Base-by-base conservation (phyloP, 2,888 invertebrate genomes). In the Tetheella fluctuosa region DNA sequence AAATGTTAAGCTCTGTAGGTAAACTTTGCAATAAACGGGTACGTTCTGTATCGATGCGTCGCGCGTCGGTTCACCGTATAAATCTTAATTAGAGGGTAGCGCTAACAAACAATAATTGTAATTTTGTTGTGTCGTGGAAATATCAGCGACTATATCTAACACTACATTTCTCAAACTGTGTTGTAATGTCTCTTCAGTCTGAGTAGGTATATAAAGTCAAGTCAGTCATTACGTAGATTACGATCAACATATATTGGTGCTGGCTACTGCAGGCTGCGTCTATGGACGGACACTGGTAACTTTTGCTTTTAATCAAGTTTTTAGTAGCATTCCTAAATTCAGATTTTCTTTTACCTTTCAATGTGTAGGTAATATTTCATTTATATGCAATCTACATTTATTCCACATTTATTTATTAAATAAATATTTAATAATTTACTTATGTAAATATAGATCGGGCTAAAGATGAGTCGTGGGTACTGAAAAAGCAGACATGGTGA, bases 31-130 rank as follows among this genome's bases (percentile, higher is more conserved):
- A 72, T 68, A 70, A 71, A 65, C 61, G 59, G 59, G 57, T 57
- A 52, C 57, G 68, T 69, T 71, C 63, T 58, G 63, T 64, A 67
- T 72, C 69, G 59, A 68, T 70, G 65, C 61, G 67, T 63, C 58
- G 52, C 69, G 65, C 61, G 67, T 63, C 58, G 52, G 54, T 67
- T 71, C 65, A 56, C 64, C 59, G 60, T 70, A 80, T 81, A 80
- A 81, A 82, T 81, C 77, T 80, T 70, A 78, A 74, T 73, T 71
- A 70, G 68, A 63, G 64, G 63, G 59, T 20, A 53, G 25, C 39
- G 39, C 23, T 34, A 54, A 34, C 17, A 20, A 55, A 54, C 52
- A 59, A 30, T 55, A 59, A 56, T 59, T 59, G 56, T 56, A 59
- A 59, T 56, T 59, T 52, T 48, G n/a, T n/a, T n/a, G 52, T 37